phyloP scores from a whole-genome alignment of 2,797 vertebrate species.

The Channa striata region DNA sequence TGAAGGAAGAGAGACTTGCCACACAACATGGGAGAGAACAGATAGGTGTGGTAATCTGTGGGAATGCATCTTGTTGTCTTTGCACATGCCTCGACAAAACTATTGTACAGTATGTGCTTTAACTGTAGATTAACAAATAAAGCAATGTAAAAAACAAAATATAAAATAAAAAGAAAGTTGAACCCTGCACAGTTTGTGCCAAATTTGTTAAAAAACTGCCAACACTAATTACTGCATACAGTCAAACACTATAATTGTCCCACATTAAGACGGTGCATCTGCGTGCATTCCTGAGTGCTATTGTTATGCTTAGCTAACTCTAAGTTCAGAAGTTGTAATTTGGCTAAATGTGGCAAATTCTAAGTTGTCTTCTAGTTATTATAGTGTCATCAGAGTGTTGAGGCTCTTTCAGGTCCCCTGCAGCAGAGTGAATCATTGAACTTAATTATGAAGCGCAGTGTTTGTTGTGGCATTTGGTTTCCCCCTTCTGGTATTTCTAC shows the following conservation, averaged over 20 bases:
- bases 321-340: slow-evolving; percentile 22
- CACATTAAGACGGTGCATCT: slow-evolving; percentile 15
- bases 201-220: slow-evolving; percentile 37
- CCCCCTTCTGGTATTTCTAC: slow-evolving; percentile 67
- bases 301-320: slow-evolving; percentile 8
- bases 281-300: slow-evolving; percentile 3
- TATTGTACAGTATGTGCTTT: background rate
- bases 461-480: slow-evolving; percentile 56
- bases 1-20: slow-evolving; percentile 47
- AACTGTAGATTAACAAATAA: background rate
- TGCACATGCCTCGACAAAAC: slow-evolving; percentile 48
- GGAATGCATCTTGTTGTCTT: slow-evolving; percentile 43
- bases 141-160: slow-evolving; percentile 4
- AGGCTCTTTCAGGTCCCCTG: slow-evolving; percentile 7
- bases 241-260: slow-evolving; percentile 27
- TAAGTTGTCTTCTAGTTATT: background rate
- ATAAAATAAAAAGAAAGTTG: background rate
- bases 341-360: background rate
- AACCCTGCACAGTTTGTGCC: background rate
- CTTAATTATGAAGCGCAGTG: slow-evolving; percentile 15
- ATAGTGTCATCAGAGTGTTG: no score
- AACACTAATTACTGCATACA: slow-evolving; percentile 16
- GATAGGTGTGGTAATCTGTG: slow-evolving; percentile 61
- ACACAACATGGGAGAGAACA: slow-evolving; percentile 18
- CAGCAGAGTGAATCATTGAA: slow-evolving; percentile 37